Conservation (phyloP, 1,140 invertebrate genomes). For the Drosophila lacertosa region DNA sequence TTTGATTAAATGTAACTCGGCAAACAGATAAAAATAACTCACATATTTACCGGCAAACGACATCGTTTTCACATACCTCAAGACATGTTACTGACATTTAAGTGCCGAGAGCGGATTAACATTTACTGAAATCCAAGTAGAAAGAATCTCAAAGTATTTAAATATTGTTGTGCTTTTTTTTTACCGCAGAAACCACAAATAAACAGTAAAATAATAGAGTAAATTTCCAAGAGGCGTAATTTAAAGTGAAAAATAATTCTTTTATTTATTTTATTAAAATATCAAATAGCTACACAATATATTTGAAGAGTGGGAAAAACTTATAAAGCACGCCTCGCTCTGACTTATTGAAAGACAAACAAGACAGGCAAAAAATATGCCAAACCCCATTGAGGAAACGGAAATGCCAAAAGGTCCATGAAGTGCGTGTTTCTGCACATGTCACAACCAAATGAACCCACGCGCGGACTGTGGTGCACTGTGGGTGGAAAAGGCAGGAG, state of each 20-base stretch:
- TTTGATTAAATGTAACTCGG: conserved; percentile 73
- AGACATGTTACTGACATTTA: conserved; percentile 11
- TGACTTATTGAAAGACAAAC: conserved; percentile 72
- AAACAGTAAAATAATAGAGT: background rate
- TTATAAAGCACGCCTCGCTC: conserved; percentile 11
- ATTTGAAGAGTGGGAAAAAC: background rate
- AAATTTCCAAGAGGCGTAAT: background rate
- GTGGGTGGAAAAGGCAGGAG: background rate
- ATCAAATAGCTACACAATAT: background rate
- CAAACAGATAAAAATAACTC: conserved; percentile 60
- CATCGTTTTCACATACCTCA: conserved; percentile 24
- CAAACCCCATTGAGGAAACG: conserved; percentile 44
- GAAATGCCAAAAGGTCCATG: conserved; percentile 68
- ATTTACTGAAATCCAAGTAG: background rate
- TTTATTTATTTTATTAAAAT: background rate
- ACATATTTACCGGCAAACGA: conserved; percentile 28
- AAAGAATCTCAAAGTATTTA: background rate
- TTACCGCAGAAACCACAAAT: background rate
- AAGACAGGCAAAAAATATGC: conserved; percentile 39
- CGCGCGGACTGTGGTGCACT: conserved; percentile 4
- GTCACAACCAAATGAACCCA: conserved; percentile 30
- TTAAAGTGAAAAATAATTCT: background rate
- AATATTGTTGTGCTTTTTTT: background rate
- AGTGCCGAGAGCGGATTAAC: background rate
- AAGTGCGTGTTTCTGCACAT: conserved; percentile 67